These are phyloP conservation scores for Tenthredo scrophulariae DNA, from an alignment of 2,888 invertebrate genomes.

Conservation along the genomic window DNA sequence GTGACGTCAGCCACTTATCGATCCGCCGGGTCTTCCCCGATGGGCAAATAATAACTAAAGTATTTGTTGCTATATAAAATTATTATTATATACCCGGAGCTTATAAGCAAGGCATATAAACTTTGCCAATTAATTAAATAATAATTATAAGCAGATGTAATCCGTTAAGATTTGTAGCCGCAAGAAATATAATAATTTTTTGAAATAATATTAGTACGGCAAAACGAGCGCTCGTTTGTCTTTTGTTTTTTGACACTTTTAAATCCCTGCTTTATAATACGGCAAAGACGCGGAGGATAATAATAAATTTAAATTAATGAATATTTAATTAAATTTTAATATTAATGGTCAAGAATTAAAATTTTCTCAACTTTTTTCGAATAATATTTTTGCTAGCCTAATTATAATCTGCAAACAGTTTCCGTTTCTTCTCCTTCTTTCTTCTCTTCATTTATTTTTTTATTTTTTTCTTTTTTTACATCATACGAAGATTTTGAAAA, in stretches of 20 bases:
- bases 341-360: neutral
- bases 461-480: neutral
- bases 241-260: slow-evolving; percentile 23
- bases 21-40: slow-evolving; percentile 46
- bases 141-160: neutral
- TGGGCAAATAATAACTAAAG: slow-evolving; percentile 34
- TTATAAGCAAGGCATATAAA: neutral
- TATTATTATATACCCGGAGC: neutral
- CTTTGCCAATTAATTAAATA: neutral
- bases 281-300: neutral
- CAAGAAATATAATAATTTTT: neutral
- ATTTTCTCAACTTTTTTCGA: neutral
- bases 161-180: neutral
- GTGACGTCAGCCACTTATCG: slow-evolving; percentile 52
- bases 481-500: neutral
- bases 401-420: neutral
- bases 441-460: too few species aligned
- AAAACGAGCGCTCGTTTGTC: slow-evolving; percentile 27
- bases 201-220: neutral
- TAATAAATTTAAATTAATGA: slow-evolving; percentile 9
- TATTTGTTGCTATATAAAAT: slow-evolving; percentile 16
- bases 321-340: neutral
- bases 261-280: slow-evolving; percentile 3
- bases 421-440: too few species aligned
- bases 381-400: neutral